Percentiles rank a stretch among this genome's conserved stretches.
Evolutionary conservation across 1,140 invertebrate species (phyloP).

Genomic region (Galendromus occidentalis): DNA sequence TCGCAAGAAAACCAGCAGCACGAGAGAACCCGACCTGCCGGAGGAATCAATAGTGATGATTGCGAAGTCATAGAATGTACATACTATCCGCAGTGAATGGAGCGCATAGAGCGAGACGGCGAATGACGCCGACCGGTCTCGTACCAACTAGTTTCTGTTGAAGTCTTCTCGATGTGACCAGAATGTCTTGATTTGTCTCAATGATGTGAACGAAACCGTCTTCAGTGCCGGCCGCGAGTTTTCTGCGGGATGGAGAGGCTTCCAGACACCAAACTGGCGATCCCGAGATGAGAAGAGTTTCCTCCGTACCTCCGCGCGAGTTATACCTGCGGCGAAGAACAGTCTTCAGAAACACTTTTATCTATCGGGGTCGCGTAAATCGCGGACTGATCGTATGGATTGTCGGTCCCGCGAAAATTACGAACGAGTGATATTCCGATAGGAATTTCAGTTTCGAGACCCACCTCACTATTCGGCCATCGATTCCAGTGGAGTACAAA

Average conservation of each 20-base stretch:
- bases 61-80: too few relatives aligned
- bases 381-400: too few relatives aligned
- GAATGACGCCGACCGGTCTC: not conserved
- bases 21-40: not conserved
- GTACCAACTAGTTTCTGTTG: not conserved
- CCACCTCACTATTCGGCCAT: not conserved
- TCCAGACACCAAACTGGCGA: not conserved
- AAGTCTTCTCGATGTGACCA: not conserved
- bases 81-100: not conserved
- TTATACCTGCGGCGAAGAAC: not conserved
- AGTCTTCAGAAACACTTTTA: too few relatives aligned
- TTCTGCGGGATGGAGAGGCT: not conserved
- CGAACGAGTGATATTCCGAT: too few relatives aligned
- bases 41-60: too few relatives aligned
- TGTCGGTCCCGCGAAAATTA: too few relatives aligned
- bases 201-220: not conserved
- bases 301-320: not conserved
- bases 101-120: not conserved
- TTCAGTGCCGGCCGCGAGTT: not conserved
- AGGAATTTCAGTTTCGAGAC: not conserved
- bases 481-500: not conserved
- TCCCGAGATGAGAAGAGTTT: not conserved
- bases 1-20: slow-evolving; percentile 3
- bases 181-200: not conserved
- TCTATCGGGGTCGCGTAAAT: too few relatives aligned